Conservation (phyloP, 1,140 invertebrate species). For the Pemphigus obesinymphae region DNA sequence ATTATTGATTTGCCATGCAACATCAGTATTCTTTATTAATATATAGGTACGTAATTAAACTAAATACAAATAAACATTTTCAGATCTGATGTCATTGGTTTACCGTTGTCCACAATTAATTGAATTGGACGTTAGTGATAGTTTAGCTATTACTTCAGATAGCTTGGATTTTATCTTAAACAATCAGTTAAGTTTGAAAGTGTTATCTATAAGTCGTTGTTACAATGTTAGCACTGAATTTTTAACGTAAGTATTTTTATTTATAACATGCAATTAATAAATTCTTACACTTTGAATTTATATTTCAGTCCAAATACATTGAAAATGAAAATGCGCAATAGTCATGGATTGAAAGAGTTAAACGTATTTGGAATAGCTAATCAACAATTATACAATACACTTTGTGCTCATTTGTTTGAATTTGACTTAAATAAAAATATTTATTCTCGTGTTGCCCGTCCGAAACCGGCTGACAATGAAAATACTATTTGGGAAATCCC, state of each 20-base stretch:
- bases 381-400: background rate
- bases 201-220: slow-evolving; percentile 77
- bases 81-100: slow-evolving; percentile 65
- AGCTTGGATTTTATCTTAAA: slow-evolving; percentile 58
- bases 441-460: slow-evolving; percentile 5
- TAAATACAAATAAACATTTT: too few relatives aligned
- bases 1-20: too few relatives aligned
- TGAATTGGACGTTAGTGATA: slow-evolving; percentile 83
- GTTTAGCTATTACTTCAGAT: slow-evolving; percentile 62
- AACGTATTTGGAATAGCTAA: background rate
- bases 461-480: background rate
- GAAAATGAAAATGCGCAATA: background rate
- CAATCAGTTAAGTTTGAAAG: slow-evolving; percentile 65
- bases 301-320: slow-evolving; percentile 37
- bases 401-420: background rate
- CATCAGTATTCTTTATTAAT: too few relatives aligned
- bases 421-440: background rate
- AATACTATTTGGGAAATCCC: slow-evolving; percentile 30
- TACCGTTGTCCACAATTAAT: slow-evolving; percentile 64
- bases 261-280: background rate
- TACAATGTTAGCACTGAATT: slow-evolving; percentile 66
- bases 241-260: slow-evolving; percentile 58
- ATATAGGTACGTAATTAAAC: too few relatives aligned
- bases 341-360: background rate
- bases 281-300: background rate